Base-by-base conservation (phyloP, 2,797 vertebrate genomes). In the Chelmon rostratus region DNA sequence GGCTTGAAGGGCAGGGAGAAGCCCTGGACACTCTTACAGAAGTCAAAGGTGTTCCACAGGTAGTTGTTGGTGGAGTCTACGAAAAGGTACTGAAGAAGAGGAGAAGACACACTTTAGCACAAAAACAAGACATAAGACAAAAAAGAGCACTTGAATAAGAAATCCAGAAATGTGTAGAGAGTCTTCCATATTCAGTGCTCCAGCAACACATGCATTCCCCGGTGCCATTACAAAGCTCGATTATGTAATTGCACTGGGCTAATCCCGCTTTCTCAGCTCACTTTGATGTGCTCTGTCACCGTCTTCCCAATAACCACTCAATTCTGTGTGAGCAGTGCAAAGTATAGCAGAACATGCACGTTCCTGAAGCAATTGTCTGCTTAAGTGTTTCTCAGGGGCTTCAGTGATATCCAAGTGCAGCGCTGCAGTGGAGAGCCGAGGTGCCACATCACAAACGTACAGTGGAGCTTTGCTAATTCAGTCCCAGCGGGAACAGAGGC, bases 1-100 rank as follows among this genome's bases (percentile, higher is more conserved):
- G 97, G 98, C 85, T 95, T 95, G 94, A 99, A 99, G 4, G 97
- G 97, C 35, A 97, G 91, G 0, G 96, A 88, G 91, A 99, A 98
- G 65, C 97, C 97, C 65, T 96, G 96, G 5, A 99, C 87, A 0
- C 83, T 96, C 86, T 90, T 95, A 83, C 98, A 99, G 94, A 99
- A 99, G 95, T 99, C 96, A 0, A 95, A 97, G 0, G 97, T 98
- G 94, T 97, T 97, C 98, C 98, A 99, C 70, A 99, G 92, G 88
- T 96, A 98, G 1, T 96, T 95, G 76, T 96, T 96, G 0, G 95
- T 96, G 37, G 97, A 96, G 0, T 99, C 98, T 0, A 96, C 96
- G 2, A 99, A 99, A 76, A 99, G 96, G 73, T 99, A 99, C 98
- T 99, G 92, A 23, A 40, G 47, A 76, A 49, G 7, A 35, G 18